These are phyloP conservation scores for Apogon hyalosoma DNA, from an alignment of 2,797 vertebrate genomes.

Conservation along the genomic window DNA sequence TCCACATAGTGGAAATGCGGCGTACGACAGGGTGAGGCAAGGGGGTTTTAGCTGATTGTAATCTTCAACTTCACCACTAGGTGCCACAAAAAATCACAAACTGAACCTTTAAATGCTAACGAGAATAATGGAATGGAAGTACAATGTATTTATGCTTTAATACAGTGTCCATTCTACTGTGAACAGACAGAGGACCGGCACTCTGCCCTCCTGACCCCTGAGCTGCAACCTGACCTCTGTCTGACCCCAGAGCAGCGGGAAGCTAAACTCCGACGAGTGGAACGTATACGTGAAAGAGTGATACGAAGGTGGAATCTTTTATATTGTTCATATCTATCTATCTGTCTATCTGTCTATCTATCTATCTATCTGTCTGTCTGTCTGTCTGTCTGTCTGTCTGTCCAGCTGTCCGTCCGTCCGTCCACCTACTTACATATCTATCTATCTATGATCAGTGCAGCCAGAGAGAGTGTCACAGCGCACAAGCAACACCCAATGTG, in stretches of 20 bases:
- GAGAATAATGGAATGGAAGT: not conserved
- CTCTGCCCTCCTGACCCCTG: slow-evolving; percentile 47
- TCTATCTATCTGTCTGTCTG: slow-evolving; percentile 10
- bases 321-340: not conserved
- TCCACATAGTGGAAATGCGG: no score
- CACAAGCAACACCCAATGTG: slow-evolving; percentile 57
- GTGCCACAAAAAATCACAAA: no score
- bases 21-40: no score
- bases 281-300: slow-evolving; percentile 81
- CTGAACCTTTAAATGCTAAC: no score
- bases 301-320: slow-evolving; percentile 74
- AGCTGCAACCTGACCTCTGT: slow-evolving; percentile 60
- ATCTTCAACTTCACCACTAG: no score
- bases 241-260: slow-evolving; percentile 78
- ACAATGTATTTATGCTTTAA: not conserved
- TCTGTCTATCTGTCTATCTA: slow-evolving; percentile 9
- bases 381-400: not conserved
- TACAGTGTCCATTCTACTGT: slow-evolving; percentile 16
- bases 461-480: slow-evolving; percentile 74
- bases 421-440: slow-evolving; percentile 24
- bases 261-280: slow-evolving; percentile 80
- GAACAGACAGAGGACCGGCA: slow-evolving; percentile 60
- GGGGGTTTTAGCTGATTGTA: no score
- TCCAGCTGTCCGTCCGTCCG: no score
- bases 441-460: slow-evolving; percentile 76